Conservation (phyloP, 2,888 invertebrate species). For the Parapristionchus giblindavisi region DNA sequence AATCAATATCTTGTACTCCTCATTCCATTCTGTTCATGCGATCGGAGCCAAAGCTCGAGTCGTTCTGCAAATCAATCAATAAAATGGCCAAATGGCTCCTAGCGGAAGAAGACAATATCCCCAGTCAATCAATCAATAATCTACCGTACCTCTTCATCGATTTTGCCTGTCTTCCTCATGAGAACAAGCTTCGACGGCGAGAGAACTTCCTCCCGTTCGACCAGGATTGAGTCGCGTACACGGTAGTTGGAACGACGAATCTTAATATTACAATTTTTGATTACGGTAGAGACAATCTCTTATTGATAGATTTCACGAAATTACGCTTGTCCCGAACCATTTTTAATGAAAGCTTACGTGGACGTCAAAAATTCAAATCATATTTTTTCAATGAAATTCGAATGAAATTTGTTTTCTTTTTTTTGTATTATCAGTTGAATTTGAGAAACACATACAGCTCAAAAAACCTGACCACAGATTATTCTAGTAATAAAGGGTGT, state of each 20-base stretch:
- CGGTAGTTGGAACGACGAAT: conserved; percentile 31
- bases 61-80: conserved; percentile 5
- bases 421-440: no score
- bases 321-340: no score
- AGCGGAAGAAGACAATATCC: neutral
- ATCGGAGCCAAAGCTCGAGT: conserved; percentile 8
- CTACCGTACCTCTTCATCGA: conserved; percentile 30
- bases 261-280: no score
- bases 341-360: no score
- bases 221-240: conserved; percentile 28
- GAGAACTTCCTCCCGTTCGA: neutral
- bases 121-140: neutral
- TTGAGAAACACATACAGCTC: no score
- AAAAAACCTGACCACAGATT: no score
- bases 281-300: no score
- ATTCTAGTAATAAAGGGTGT: no score
- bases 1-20: conserved; percentile 1
- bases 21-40: conserved; percentile 15
- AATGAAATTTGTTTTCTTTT: no score
- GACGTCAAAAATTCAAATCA: no score
- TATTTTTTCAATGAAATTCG: no score
- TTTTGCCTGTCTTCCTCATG: neutral
- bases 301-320: neutral
- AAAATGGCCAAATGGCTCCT: neutral
- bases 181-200: neutral